A percentile compares a stretch with the other conserved stretches of the same genome.
These are phyloP conservation scores for Rhinolophus sinicus DNA, from an alignment of 2,113 vertebrate genomes.

Conservation along the genomic window DNA sequence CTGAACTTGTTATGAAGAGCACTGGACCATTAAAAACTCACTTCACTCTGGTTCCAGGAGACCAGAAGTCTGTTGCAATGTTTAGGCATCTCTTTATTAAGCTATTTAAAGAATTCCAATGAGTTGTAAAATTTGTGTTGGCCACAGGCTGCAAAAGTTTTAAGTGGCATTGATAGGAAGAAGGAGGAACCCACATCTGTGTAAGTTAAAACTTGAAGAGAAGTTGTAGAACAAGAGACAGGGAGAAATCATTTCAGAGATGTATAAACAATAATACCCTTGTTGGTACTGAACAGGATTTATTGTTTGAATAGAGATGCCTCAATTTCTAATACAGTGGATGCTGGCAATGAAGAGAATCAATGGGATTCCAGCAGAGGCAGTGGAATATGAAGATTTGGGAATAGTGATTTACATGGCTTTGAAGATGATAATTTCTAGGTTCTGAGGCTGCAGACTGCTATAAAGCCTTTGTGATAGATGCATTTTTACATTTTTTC, in stretches of 20 bases:
- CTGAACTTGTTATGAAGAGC: neutral
- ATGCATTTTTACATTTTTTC: neutral
- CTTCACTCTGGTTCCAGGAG: neutral
- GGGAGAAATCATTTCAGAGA: neutral
- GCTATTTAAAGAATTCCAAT: neutral
- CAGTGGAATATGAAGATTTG: neutral
- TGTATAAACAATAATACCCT: neutral
- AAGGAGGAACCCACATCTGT: neutral
- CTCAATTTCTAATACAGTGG: neutral
- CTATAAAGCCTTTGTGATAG: neutral
- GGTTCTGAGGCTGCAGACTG: neutral
- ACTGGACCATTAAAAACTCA: neutral
- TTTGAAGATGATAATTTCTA: slow-evolving; percentile 41
- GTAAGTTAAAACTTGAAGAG: neutral
- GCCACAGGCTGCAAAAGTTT: neutral
- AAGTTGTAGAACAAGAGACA: neutral
- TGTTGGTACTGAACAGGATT: neutral
- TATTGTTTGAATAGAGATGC: neutral
- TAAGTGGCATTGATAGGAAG: neutral
- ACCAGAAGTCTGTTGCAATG: neutral
- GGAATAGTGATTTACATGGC: neutral
- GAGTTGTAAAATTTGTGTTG: neutral
- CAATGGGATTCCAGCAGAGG: neutral
- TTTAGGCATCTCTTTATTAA: neutral
- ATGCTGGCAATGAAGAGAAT: neutral